phyloP scores from a whole-genome alignment of 2,888 invertebrate species.

The Camponotus fellah region DNA sequence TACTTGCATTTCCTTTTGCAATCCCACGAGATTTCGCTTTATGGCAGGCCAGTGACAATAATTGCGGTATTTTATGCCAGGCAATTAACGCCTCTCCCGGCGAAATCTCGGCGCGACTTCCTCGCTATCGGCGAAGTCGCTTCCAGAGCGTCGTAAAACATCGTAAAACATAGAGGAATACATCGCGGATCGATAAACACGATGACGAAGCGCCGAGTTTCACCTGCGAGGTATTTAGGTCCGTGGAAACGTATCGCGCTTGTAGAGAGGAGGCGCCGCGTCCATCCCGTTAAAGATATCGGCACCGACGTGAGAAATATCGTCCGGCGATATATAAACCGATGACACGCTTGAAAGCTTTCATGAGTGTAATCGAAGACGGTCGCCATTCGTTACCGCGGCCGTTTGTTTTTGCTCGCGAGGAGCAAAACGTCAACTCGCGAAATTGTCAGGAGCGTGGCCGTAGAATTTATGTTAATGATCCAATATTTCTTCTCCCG shows the following conservation, averaged over 20 bases:
- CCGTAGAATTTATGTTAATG: slow-evolving; percentile 42
- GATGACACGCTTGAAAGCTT: slow-evolving; percentile 47
- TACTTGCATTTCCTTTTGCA: slow-evolving; percentile 24
- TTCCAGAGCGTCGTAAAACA: slow-evolving; percentile 36
- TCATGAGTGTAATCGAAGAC: slow-evolving; percentile 47
- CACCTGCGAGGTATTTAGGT: slow-evolving; percentile 52
- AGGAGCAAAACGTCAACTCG: slow-evolving; percentile 1
- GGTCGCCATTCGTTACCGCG: neutral
- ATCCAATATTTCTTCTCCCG: slow-evolving; percentile 30
- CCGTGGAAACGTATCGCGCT: slow-evolving; percentile 41
- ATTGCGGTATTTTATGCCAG: slow-evolving; percentile 46
- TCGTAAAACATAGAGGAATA: slow-evolving; percentile 14
- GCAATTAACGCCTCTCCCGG: slow-evolving; percentile 36
- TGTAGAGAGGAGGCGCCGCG: neutral
- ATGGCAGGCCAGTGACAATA: slow-evolving; percentile 24
- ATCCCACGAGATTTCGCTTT: slow-evolving; percentile 32
- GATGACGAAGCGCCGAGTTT: slow-evolving; percentile 44
- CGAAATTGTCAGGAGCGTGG: slow-evolving; percentile 1
- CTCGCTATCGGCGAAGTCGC: neutral
- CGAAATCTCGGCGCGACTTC: slow-evolving; percentile 22
- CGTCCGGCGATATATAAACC: slow-evolving; percentile 48
- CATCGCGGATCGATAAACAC: slow-evolving; percentile 48
- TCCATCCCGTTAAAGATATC: slow-evolving; percentile 42
- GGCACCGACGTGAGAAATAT: slow-evolving; percentile 35
- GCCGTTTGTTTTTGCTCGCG: neutral